Evolutionary conservation across 2,113 vertebrate genomes (phyloP).

Genomic region (Motacilla alba): DNA sequence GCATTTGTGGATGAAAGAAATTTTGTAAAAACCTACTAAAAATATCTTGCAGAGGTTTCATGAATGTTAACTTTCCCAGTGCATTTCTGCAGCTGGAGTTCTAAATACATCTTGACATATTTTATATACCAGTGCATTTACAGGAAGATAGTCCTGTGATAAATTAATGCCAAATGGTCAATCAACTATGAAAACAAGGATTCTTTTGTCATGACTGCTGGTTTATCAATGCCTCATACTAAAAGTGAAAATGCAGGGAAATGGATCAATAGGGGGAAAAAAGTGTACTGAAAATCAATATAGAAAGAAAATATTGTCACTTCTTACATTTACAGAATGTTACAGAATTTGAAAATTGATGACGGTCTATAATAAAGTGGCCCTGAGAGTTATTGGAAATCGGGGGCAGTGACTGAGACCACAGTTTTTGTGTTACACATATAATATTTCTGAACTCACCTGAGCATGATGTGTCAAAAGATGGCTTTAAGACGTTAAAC

Average conservation of each 20-base stretch:
- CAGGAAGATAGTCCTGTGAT: background rate
- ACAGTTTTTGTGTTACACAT: background rate
- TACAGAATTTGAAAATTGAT: background rate
- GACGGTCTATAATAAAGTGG: background rate
- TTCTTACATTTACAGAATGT: background rate
- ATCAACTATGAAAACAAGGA: background rate
- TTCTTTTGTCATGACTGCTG: background rate
- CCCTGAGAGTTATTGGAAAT: background rate
- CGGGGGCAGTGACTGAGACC: background rate
- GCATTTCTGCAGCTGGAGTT: background rate
- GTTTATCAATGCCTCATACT: background rate
- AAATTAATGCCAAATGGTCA: background rate
- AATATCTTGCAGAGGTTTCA: background rate
- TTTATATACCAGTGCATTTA: background rate
- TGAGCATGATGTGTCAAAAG: background rate
- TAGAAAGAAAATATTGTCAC: background rate
- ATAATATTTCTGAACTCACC: background rate
- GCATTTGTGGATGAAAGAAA: background rate
- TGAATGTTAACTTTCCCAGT: background rate
- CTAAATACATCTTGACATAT: background rate
- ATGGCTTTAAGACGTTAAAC: background rate
- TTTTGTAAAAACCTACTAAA: background rate
- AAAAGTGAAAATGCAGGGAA: background rate
- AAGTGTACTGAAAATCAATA: background rate
- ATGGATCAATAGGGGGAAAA: background rate